Percentiles rank a stretch among this genome's conserved stretches.
Evolutionary conservation across 2,888 invertebrate species (phyloP).

Genomic region (Empis stercorea): DNA sequence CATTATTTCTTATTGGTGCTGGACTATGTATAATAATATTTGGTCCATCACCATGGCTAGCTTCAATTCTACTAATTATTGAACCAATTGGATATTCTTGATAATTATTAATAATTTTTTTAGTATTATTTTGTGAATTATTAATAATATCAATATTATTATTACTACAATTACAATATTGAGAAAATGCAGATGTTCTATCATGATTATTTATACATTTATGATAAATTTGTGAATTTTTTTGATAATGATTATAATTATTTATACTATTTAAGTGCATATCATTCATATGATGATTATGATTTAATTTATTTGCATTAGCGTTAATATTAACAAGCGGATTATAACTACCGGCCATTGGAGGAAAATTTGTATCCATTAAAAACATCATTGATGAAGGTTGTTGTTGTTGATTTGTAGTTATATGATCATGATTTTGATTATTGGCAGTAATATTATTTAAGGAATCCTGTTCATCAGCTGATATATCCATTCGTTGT

Average conservation of each 20-base stretch:
- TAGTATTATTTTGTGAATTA: too few species aligned
- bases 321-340: not conserved
- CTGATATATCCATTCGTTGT: conserved; percentile 13
- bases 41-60: not conserved
- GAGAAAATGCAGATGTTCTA: not conserved
- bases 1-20: not conserved
- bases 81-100: not conserved
- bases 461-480: conserved; percentile 12
- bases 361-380: conserved; percentile 28
- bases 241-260: not conserved
- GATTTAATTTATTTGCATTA: conserved; percentile 7
- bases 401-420: not conserved
- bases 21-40: conserved; percentile 1
- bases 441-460: not conserved
- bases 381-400: conserved; percentile 15
- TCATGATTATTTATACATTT: not conserved
- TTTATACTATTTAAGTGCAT: too few species aligned
- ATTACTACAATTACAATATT: not conserved
- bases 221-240: not conserved
- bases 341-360: conserved; percentile 30
- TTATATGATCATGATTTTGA: not conserved
- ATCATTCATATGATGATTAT: not conserved
- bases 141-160: not conserved
- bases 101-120: not conserved
- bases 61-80: not conserved